Percentiles rank a stretch among this genome's conserved stretches.
These are phyloP conservation scores for Seriola dumerili DNA, from an alignment of 2,113 vertebrate species.

Conservation along the genomic window DNA sequence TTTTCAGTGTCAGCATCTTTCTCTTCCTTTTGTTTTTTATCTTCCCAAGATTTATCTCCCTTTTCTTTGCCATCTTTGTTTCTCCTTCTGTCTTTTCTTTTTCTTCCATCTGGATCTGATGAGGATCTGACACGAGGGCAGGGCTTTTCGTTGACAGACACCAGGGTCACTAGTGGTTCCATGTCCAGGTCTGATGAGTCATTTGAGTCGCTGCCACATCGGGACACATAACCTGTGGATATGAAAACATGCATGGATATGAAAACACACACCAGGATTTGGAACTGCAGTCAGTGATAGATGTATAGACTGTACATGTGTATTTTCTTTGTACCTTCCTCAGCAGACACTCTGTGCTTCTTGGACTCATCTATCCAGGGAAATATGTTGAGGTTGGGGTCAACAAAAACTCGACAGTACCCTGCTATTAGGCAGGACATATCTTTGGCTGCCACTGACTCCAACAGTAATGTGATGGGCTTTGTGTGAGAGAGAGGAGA, in stretches of 20 bases:
- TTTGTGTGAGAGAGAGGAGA: conserved; percentile 64
- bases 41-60: conserved; percentile 15
- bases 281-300: not conserved
- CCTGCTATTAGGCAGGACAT: conserved; percentile 92
- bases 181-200: conserved; percentile 89
- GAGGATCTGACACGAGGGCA: conserved; percentile 62
- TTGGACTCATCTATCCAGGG: conserved; percentile 86
- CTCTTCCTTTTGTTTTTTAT: conserved; percentile 58
- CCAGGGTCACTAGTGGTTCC: conserved; percentile 73
- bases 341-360: conserved; percentile 90
- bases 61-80: conserved; percentile 46
- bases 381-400: conserved; percentile 88
- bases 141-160: conserved; percentile 50
- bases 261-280: not conserved
- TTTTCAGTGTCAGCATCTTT: conserved; percentile 58
- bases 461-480: conserved; percentile 93
- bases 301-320: not conserved
- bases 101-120: conserved; percentile 67
- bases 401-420: conserved; percentile 91
- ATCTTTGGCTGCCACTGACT: conserved; percentile 93
- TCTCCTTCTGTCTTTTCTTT: conserved; percentile 60
- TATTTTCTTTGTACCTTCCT: conserved; percentile 88
- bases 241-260: conserved; percentile 12
- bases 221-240: conserved; percentile 91
- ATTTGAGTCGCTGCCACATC: conserved; percentile 93